Percentiles rank a stretch among this genome's conserved stretches.
Evolutionary conservation across 2,888 invertebrate species (phyloP).

Genomic region (Blastobasis lacticolella): DNA sequence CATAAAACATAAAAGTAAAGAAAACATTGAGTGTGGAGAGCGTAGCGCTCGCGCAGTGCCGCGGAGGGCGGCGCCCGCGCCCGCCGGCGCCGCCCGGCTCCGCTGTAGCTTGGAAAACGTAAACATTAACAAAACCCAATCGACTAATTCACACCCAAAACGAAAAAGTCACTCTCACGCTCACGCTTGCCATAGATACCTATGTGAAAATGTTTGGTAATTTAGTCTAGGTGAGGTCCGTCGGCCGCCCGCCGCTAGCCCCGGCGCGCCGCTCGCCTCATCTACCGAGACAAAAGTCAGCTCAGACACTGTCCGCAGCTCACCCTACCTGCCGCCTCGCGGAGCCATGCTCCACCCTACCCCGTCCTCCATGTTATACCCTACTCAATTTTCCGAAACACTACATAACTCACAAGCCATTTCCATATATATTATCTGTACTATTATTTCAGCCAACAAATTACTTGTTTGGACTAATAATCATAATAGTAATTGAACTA

Average conservation of each 20-base stretch:
- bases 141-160: slow-evolving; percentile 75
- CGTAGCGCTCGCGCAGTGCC: slow-evolving; percentile 56
- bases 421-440: too few relatives aligned
- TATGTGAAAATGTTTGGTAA: slow-evolving; percentile 73
- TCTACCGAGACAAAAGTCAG: slow-evolving; percentile 75
- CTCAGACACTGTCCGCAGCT: slow-evolving; percentile 33
- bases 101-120: slow-evolving; percentile 67
- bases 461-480: too few relatives aligned
- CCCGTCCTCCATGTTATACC: too few relatives aligned
- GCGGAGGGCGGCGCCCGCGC: slow-evolving; percentile 62
- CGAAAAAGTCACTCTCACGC: slow-evolving; percentile 75
- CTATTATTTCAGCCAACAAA: too few relatives aligned
- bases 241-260: slow-evolving; percentile 62
- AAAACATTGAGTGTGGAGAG: slow-evolving; percentile 71
- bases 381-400: too few relatives aligned
- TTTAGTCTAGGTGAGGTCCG: slow-evolving; percentile 71
- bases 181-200: slow-evolving; percentile 75
- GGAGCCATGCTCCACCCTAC: too few relatives aligned
- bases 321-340: too few relatives aligned
- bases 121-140: slow-evolving; percentile 74
- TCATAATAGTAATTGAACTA: too few relatives aligned
- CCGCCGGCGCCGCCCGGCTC: slow-evolving; percentile 63
- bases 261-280: slow-evolving; percentile 67
- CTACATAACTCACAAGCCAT: too few relatives aligned
- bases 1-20: slow-evolving; percentile 67